Evolutionary conservation across 2,113 vertebrate species (phyloP).

Genomic region (Passer domesticus): DNA sequence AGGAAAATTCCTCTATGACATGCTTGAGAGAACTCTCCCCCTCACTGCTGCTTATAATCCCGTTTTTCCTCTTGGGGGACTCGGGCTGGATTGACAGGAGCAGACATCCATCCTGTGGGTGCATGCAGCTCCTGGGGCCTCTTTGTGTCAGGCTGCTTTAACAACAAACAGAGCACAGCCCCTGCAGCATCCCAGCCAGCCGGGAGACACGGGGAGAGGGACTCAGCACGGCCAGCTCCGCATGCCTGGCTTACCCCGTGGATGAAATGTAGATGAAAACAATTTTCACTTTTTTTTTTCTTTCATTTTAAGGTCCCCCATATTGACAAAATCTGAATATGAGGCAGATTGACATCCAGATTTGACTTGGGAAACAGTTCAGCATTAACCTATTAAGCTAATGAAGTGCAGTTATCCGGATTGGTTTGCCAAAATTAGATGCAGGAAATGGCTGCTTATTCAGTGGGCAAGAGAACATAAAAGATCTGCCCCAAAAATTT

Average conservation of each 20-base stretch:
- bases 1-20: slow-evolving; percentile 31
- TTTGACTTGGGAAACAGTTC: not conserved
- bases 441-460: not conserved
- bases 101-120: slow-evolving; percentile 38
- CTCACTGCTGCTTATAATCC: not conserved
- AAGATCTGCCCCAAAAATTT: not conserved
- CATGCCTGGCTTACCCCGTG: not conserved
- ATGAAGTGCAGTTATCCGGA: not conserved
- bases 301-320: not conserved
- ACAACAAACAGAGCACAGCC: slow-evolving; percentile 44
- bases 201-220: not conserved
- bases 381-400: not conserved
- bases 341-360: not conserved
- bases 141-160: slow-evolving; percentile 56
- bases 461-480: not conserved
- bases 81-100: slow-evolving; percentile 44
- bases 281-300: not conserved
- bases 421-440: not conserved
- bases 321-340: not conserved
- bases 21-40: not conserved
- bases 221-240: not conserved
- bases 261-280: not conserved
- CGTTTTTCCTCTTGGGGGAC: not conserved
- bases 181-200: slow-evolving; percentile 5
- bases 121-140: slow-evolving; percentile 27